These are phyloP conservation scores for Heterodera schachtii DNA, from an alignment of 1,140 invertebrate species.

Conservation along the genomic window DNA sequence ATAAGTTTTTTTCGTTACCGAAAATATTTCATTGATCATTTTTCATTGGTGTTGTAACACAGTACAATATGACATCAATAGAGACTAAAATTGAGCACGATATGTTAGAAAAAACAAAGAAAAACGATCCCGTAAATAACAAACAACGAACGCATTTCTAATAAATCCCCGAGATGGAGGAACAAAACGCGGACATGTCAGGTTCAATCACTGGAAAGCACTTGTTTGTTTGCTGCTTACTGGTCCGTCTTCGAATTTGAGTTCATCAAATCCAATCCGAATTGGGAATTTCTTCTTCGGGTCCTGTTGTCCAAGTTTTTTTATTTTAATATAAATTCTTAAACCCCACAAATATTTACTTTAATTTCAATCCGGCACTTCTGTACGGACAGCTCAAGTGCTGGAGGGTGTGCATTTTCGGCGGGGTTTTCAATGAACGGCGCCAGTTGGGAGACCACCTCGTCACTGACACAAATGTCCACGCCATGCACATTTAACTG, in stretches of 20 bases:
- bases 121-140: too few relatives aligned
- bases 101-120: too few relatives aligned
- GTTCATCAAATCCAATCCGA: conserved; percentile 20
- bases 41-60: too few relatives aligned
- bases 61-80: too few relatives aligned
- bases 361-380: conserved; percentile 33
- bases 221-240: neutral
- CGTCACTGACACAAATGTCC: conserved; percentile 30
- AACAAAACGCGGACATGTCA: neutral
- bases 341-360: conserved; percentile 4
- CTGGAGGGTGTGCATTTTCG: conserved; percentile 16
- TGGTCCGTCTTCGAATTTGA: conserved; percentile 23
- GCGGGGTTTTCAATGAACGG: conserved; percentile 27
- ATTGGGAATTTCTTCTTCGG: conserved; percentile 29
- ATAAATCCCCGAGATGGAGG: too few relatives aligned
- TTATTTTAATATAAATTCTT: neutral
- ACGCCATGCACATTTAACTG: conserved; percentile 20
- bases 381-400: conserved; percentile 25
- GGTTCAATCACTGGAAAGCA: neutral
- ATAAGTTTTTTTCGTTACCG: too few relatives aligned
- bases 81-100: too few relatives aligned
- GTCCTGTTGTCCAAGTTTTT: conserved; percentile 11
- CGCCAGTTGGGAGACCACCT: conserved; percentile 29
- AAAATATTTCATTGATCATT: too few relatives aligned
- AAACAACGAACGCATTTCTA: too few relatives aligned